Evolutionary conservation across 2,113 vertebrate genomes (phyloP).

Genomic region (Ictidomys tridecemlineatus): DNA sequence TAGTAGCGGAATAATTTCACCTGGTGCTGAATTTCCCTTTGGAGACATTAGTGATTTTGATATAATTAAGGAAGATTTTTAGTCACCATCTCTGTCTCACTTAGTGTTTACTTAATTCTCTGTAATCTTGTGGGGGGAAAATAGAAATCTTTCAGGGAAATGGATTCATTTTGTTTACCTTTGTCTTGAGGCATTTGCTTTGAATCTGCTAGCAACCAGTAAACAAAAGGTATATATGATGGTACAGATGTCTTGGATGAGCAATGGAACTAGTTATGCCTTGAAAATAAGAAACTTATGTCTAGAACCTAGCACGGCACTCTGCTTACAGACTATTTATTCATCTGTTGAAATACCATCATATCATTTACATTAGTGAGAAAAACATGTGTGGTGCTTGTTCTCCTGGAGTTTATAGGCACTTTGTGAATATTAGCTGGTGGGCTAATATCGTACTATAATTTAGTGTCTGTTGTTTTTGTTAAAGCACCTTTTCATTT

Average conservation of each 20-base stretch:
- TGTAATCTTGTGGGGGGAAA: neutral
- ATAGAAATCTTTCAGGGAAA: neutral
- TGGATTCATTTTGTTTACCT: neutral
- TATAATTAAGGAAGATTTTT: neutral
- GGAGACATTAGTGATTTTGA: neutral
- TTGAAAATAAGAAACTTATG: neutral
- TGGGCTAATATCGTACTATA: neutral
- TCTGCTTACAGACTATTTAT: neutral
- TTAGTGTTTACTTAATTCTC: neutral
- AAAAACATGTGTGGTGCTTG: neutral
- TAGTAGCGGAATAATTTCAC: neutral
- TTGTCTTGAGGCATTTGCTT: neutral
- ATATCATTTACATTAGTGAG: neutral
- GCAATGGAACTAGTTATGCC: neutral
- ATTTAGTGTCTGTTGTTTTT: neutral
- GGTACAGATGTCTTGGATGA: neutral
- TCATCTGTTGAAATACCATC: neutral
- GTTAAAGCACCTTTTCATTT: neutral
- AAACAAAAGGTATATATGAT: neutral
- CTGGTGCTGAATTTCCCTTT: neutral
- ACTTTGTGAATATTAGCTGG: neutral
- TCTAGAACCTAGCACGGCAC: neutral
- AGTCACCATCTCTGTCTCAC: neutral
- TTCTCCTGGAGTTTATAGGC: neutral
- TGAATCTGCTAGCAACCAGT: neutral